Evolutionary conservation across 2,113 vertebrate genomes (phyloP).

Genomic region (Excalfactoria chinensis): DNA sequence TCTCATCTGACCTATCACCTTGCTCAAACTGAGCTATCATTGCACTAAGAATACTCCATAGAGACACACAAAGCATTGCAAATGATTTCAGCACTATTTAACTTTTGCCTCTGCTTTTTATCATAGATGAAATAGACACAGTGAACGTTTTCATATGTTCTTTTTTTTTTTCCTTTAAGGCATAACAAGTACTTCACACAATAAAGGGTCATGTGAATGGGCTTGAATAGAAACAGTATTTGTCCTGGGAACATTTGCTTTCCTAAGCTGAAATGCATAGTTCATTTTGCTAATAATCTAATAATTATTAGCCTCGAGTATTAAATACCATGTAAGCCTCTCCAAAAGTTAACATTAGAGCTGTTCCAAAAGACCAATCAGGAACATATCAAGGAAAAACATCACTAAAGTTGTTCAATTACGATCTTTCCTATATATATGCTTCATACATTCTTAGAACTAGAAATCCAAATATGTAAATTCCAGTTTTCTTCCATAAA

Average conservation of each 20-base stretch:
- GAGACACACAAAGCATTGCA: neutral
- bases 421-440: neutral
- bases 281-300: neutral
- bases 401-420: neutral
- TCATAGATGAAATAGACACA: neutral
- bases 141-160: slow-evolving; percentile 6
- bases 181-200: neutral
- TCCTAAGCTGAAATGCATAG: neutral
- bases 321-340: neutral
- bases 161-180: neutral
- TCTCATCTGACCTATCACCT: neutral
- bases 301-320: neutral
- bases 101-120: slow-evolving; percentile 14
- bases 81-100: neutral
- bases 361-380: neutral
- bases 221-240: neutral
- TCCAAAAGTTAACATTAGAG: neutral
- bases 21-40: neutral
- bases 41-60: neutral
- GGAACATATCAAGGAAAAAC: neutral
- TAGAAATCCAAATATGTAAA: neutral
- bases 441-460: neutral
- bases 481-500: neutral
- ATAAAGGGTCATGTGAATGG: neutral
- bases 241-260: neutral